These are phyloP conservation scores for Panagrolaimus sp. DNA, from an alignment of 1,140 invertebrate genomes.

Conservation along the genomic window DNA sequence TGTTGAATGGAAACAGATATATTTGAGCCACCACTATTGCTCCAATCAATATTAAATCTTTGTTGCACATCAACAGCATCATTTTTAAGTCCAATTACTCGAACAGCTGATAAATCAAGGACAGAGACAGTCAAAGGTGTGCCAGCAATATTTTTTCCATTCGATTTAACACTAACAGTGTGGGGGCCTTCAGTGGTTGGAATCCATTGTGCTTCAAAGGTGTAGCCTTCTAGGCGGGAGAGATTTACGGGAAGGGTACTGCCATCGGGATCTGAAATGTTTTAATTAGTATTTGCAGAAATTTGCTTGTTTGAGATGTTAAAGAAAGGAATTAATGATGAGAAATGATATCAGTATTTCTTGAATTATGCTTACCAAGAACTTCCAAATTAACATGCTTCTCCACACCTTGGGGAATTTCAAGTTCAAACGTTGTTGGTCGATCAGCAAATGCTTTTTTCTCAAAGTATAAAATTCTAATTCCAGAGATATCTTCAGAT, in stretches of 20 bases:
- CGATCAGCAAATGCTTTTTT: slow-evolving; percentile 44
- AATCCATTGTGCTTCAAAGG: slow-evolving; percentile 30
- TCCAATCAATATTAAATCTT: slow-evolving; percentile 53
- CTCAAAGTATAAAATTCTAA: slow-evolving; percentile 7
- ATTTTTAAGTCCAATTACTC: slow-evolving; percentile 47
- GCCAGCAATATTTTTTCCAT: slow-evolving; percentile 78
- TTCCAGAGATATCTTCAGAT: background rate
- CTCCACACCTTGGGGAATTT: slow-evolving; percentile 29
- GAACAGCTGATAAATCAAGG: slow-evolving; percentile 66
- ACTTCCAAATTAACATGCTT: slow-evolving; percentile 44
- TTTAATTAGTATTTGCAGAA: too few relatives aligned
- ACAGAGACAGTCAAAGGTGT: slow-evolving; percentile 81
- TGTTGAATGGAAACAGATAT: slow-evolving; percentile 30
- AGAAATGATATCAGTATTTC: background rate
- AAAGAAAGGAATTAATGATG: background rate
- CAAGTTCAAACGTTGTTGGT: slow-evolving; percentile 43
- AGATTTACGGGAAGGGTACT: slow-evolving; percentile 31
- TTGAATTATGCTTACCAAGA: too few relatives aligned
- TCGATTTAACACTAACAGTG: slow-evolving; percentile 72
- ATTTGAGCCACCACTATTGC: slow-evolving; percentile 44
- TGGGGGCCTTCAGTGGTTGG: slow-evolving; percentile 67
- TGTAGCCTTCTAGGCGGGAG: slow-evolving; percentile 26
- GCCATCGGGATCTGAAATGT: slow-evolving; percentile 44
- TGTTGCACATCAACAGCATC: slow-evolving; percentile 53
- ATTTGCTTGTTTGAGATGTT: too few relatives aligned